Evolutionary conservation across 2,888 invertebrate species (phyloP), one percentile per base, ranked within the genome.

Genomic region (Metallyticus violacea): DNA sequence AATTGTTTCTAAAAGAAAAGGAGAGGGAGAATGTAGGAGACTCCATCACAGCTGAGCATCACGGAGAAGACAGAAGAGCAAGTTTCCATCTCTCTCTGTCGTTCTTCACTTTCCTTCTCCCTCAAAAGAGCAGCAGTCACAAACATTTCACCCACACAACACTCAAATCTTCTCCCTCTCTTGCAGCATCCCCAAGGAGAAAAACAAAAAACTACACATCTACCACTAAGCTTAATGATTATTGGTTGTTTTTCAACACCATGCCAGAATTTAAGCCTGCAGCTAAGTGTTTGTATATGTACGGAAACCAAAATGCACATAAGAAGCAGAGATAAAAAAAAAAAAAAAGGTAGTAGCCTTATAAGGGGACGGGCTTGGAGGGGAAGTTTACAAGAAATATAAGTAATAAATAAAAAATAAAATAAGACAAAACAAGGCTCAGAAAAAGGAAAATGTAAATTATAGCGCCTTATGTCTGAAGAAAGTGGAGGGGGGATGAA

Each of bases 391-490:
- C 83, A 77, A 40, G 76, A 77, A 77, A 83, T 83, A 83, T 83
- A 83, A 83, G 76, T 27, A 77, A 83, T 83, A 83, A 83, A 83
- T 83, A 83, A 76, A 62, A 83, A 85, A 40, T 62, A 62, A 62
- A 62, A 62, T 62, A 62, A 15, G 40, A 62, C 40, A 62, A 62
- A 62, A 62, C 40, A 62, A 62, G 40, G 3, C 40, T 62, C 40
- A 26, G 29, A 85, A 81, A 83, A 85, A 86, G 81, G 81, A 87
- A 87, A 79, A 87, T 87, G 87, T 87, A 85, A 87, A 87, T 87
- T 87, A 87, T 87, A 79, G 83, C 81, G 27, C 85, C 87, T 87
- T 87, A 85, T 62, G 77, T 79, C 79, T 78, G 84, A 28, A 77
- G 26, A 40, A 80, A 81, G 77, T 83, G 77, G 22, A 29, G 26